Percentiles rank a stretch among this genome's conserved stretches.
Conservation (phyloP, 2,888 invertebrate species). For the Phoronis australis region DNA sequence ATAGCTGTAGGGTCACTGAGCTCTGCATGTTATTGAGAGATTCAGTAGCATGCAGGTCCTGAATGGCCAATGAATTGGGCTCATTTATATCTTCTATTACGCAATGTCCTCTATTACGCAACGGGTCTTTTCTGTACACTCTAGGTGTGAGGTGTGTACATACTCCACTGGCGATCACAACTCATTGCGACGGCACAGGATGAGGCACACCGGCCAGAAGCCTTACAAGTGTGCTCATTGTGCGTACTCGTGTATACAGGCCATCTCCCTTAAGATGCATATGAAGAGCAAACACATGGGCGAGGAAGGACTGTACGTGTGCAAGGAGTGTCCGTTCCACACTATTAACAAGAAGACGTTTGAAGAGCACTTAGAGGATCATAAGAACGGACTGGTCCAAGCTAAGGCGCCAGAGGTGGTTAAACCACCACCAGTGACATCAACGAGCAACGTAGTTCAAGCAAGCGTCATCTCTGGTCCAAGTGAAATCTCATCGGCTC, state of each 20-base stretch:
- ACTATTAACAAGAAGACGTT: slow-evolving; percentile 65
- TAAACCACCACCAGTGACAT: background rate
- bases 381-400: slow-evolving; percentile 55
- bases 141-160: slow-evolving; percentile 65
- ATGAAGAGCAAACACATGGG: slow-evolving; percentile 72
- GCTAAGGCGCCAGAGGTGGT: background rate
- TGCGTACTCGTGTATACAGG: slow-evolving; percentile 69
- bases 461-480: background rate
- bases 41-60: too few relatives aligned
- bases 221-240: slow-evolving; percentile 76
- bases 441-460: background rate
- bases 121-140: too few relatives aligned
- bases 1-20: too few relatives aligned
- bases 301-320: slow-evolving; percentile 41
- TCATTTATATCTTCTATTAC: too few relatives aligned
- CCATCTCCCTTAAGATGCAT: slow-evolving; percentile 72
- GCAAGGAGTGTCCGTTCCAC: slow-evolving; percentile 41
- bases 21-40: too few relatives aligned
- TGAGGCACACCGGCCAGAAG: slow-evolving; percentile 69
- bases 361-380: slow-evolving; percentile 58
- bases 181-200: slow-evolving; percentile 72
- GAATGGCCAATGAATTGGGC: too few relatives aligned
- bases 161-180: slow-evolving; percentile 76
- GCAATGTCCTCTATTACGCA: too few relatives aligned
- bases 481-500: background rate